These are phyloP conservation scores for Leptinotarsa tumamoca DNA, from an alignment of 2,888 invertebrate species.

Conservation along the genomic window DNA sequence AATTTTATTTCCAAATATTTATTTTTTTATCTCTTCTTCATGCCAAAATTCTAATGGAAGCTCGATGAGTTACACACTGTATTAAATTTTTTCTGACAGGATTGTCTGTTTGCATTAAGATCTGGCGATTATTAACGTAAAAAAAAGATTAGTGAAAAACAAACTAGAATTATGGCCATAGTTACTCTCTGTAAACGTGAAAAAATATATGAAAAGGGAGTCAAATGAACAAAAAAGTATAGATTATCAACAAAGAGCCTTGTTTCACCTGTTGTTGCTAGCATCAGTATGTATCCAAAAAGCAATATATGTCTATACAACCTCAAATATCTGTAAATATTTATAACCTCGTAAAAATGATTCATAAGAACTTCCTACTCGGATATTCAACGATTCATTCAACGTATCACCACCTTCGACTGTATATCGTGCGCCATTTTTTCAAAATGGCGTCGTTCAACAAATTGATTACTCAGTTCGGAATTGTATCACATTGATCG, in stretches of 20 bases:
- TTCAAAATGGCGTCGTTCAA: slow-evolving; percentile 27
- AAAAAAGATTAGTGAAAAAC: too few species aligned
- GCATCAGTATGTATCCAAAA: slow-evolving; percentile 4
- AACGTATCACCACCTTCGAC: neutral
- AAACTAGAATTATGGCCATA: too few species aligned
- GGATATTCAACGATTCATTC: slow-evolving; percentile 8
- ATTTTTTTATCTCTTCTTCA: too few species aligned
- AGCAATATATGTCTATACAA: neutral
- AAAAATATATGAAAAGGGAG: neutral
- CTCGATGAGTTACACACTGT: too few species aligned
- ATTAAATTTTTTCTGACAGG: too few species aligned
- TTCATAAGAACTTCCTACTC: slow-evolving; percentile 41
- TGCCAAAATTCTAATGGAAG: too few species aligned
- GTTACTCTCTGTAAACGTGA: too few species aligned
- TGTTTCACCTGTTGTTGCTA: neutral
- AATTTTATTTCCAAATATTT: too few species aligned
- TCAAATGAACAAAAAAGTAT: neutral
- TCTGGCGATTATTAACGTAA: too few species aligned
- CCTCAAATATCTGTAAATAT: neutral
- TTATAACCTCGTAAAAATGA: slow-evolving; percentile 30
- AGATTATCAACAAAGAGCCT: neutral
- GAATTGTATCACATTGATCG: slow-evolving; percentile 54
- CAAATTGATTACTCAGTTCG: slow-evolving; percentile 31
- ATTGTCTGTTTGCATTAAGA: too few species aligned
- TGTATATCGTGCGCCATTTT: slow-evolving; percentile 25